These are phyloP conservation scores for Orthosia incerta DNA, from an alignment of 2,888 invertebrate genomes.

Conservation along the genomic window DNA sequence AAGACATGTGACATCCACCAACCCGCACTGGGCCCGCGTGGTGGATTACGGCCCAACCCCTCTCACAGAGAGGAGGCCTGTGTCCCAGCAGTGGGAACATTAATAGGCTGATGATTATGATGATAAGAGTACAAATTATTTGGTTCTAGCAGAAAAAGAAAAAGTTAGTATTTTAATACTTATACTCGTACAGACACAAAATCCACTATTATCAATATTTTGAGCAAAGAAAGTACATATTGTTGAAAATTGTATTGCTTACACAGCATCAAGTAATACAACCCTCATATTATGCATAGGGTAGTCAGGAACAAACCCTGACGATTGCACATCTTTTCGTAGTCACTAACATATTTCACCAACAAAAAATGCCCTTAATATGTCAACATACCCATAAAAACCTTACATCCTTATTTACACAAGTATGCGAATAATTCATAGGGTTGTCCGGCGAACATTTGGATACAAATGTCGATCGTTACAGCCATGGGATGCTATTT, in stretches of 20 bases:
- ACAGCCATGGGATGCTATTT: constrained; percentile 63
- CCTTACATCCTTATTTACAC: constrained; percentile 45
- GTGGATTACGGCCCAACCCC: too few species aligned
- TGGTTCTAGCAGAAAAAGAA: too few species aligned
- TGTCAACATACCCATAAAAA: constrained; percentile 33
- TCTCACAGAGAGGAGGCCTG: too few species aligned
- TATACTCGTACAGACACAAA: neutral
- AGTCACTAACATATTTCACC: neutral
- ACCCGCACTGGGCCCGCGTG: too few species aligned
- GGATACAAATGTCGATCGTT: constrained; percentile 72
- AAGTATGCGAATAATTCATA: constrained; percentile 59
- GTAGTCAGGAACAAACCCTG: neutral
- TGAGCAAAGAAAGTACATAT: neutral
- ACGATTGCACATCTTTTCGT: too few species aligned
- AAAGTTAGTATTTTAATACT: too few species aligned
- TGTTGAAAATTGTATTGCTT: neutral
- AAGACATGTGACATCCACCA: too few species aligned
- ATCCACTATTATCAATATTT: neutral
- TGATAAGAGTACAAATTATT: too few species aligned
- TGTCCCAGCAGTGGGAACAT: too few species aligned
- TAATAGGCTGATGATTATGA: too few species aligned
- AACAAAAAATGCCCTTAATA: constrained; percentile 19
- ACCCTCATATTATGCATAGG: too few species aligned
- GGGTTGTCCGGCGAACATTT: constrained; percentile 63
- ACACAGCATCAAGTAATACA: neutral